These are phyloP conservation scores for Halichoeres trimaculatus DNA, from an alignment of 2,113 vertebrate genomes.

Conservation along the genomic window DNA sequence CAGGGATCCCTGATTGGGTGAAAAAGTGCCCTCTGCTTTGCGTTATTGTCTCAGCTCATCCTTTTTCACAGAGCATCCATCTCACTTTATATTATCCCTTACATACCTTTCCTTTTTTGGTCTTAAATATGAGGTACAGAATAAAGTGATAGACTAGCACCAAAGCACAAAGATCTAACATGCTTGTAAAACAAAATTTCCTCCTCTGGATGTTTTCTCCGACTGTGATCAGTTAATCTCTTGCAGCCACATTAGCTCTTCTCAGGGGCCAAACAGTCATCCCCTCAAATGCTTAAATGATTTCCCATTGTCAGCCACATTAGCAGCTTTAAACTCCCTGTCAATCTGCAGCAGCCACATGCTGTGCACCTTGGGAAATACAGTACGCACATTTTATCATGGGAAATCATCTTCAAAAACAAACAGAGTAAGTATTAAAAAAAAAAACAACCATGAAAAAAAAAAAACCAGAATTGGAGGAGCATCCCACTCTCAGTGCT, in stretches of 20 bases:
- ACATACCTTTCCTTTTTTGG: no score
- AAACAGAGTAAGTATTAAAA: conserved; percentile 40
- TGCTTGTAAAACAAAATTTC: neutral
- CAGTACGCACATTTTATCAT: conserved; percentile 49
- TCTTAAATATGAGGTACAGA: no score
- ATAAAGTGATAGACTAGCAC: neutral
- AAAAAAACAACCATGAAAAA: conserved; percentile 34
- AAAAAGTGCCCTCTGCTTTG: no score
- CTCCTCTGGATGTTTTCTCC: conserved; percentile 10
- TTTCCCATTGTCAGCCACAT: conserved; percentile 57
- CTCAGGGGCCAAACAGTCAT: conserved; percentile 33
- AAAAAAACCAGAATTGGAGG: conserved; percentile 35
- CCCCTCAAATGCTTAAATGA: conserved; percentile 48
- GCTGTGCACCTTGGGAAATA: conserved; percentile 71
- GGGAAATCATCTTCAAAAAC: conserved; percentile 69
- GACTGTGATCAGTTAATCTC: conserved; percentile 57
- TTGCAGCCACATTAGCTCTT: conserved; percentile 42
- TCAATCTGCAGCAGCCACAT: conserved; percentile 53
- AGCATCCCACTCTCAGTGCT: conserved; percentile 16
- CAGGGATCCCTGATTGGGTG: no score
- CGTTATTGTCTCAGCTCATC: no score
- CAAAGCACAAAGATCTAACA: conserved; percentile 7
- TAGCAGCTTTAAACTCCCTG: conserved; percentile 60
- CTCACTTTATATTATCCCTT: no score
- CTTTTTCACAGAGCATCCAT: no score